Base-by-base conservation (phyloP, 2,888 invertebrate genomes). In the Lepetodrilus schrolli region DNA sequence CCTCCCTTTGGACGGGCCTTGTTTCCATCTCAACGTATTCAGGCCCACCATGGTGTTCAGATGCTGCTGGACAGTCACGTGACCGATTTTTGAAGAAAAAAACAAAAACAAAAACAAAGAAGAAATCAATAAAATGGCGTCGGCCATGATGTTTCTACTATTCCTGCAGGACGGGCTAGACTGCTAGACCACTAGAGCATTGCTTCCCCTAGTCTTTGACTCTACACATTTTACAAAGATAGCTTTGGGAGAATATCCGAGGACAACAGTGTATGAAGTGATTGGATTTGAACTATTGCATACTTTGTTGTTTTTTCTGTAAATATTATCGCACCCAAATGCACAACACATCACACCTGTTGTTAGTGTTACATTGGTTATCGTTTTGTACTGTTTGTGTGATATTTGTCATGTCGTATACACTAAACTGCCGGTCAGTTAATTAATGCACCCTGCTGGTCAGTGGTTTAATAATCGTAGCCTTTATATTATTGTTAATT, bases 1-100 rank as follows among this genome's bases (percentile, higher is more conserved):
- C 68, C 21, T 68, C 68, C 68, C 68, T 43, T 47, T 43, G 68
- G 68, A 68, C 68, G 68, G 68, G 68, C 68, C 38, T 23, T 23
- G 68, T 30, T 43, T 21, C 58, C 10, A 30, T 34, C 30, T 17
- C 58, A 58, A 58, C 58, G 17, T 58, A 30, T n/a, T 30, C 30
- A 34, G 58, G 34, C 58, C 58, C 58, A 30, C 30, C 26, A 58
- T 58, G 34, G n/a, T n/a, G n/a, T n/a, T n/a, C n/a, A 26, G 68
- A 26, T 30, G 68, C 68, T 68, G 68, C 68, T 43, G 68, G 68
- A 43, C 68, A 68, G 68, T 47, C 26, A 26, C 34, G 43, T 43
- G 43, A 17, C n/a, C n/a, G n/a, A n/a, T n/a, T n/a, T n/a, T n/a
- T n/a, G n/a, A n/a, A n/a, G n/a, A n/a, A n/a, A n/a, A n/a, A n/a